Base-by-base conservation (phyloP, 1,140 invertebrate genomes). In the Aphis gossypii region DNA sequence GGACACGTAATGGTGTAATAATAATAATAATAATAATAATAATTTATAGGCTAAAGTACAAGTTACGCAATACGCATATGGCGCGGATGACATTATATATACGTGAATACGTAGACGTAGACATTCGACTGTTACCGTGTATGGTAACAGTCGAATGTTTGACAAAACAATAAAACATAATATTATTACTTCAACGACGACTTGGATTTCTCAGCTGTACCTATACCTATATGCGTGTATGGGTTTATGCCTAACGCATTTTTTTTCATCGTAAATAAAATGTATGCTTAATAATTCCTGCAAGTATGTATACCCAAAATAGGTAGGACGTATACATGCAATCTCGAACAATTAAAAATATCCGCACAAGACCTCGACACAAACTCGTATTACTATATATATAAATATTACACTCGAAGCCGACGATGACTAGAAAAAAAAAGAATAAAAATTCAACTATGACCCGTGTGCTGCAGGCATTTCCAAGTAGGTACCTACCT, bases 321-420 rank as follows among this genome's bases (percentile, higher is more conserved):
- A n/a, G 60, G 60, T 18, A 76, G 60, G 14, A n/a, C 14, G 30
- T 76, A 18, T n/a, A 68, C 30, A n/a, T 76, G 60, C 14, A n/a
- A 76, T 76, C 30, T 76, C 30, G 60, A 76, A 76, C 60, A 76
- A 76, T 76, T 76, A 76, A 76, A 76, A 76, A 76, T n/a, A n/a
- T n/a, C n/a, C 30, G 60, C 60, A 20, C n/a, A 4, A 35, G 14
- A 76, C 60, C 30, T 76, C 14, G 60, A 76, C n/a, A 76, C 60
- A 76, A 76, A 76, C 60, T 76, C 30, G 60, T 76, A 76, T 76
- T 76, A 35, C 60, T 76, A n/a, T 14, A 68, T n/a, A n/a, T 68
- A 30, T 68, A n/a, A 18, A 18, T 76, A 18, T n/a, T 14, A 25
- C 18, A 20, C 60, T n/a, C 60, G 60, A 18, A 76, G 14, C 14